A percentile compares a stretch with the other conserved stretches of the same genome.
Evolutionary conservation across 2,797 vertebrate genomes (phyloP).

Genomic region (Leucoraja ocellata): DNA sequence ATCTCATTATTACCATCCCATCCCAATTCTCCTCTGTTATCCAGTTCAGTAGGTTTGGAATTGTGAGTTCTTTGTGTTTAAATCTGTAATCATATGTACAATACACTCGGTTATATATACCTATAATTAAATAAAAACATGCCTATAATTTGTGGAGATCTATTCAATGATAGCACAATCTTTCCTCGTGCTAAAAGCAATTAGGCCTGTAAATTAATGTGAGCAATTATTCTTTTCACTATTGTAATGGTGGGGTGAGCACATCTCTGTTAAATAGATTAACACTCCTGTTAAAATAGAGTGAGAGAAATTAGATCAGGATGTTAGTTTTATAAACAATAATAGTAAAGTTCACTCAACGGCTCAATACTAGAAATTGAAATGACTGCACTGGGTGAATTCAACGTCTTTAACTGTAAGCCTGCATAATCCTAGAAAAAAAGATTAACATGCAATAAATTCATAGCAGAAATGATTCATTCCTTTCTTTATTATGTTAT

Average conservation of each 20-base stretch:
- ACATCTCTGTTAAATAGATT: background rate
- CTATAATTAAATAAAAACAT: constrained; percentile 5
- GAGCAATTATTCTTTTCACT: background rate
- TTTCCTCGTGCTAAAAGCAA: background rate
- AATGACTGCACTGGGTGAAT: background rate
- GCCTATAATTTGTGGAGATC: constrained; percentile 15
- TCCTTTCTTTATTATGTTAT: background rate
- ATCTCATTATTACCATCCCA: background rate
- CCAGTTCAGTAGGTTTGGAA: background rate
- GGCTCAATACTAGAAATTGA: background rate
- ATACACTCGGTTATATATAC: background rate
- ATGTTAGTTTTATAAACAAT: background rate
- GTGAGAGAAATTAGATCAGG: background rate
- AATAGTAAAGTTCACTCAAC: background rate
- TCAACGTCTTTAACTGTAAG: background rate
- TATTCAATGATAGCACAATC: background rate
- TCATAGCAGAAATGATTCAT: background rate
- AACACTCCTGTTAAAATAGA: background rate
- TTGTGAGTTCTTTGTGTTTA: background rate
- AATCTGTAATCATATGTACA: background rate
- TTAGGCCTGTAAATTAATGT: background rate
- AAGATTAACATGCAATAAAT: constrained; percentile 11
- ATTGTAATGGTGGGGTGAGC: background rate
- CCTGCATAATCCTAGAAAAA: background rate
- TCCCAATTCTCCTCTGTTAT: background rate